A percentile compares a stretch with the other conserved stretches of the same genome.
These are phyloP conservation scores for Caenorhabditis brenneri DNA, from an alignment of 1,140 invertebrate species.

Conservation along the genomic window DNA sequence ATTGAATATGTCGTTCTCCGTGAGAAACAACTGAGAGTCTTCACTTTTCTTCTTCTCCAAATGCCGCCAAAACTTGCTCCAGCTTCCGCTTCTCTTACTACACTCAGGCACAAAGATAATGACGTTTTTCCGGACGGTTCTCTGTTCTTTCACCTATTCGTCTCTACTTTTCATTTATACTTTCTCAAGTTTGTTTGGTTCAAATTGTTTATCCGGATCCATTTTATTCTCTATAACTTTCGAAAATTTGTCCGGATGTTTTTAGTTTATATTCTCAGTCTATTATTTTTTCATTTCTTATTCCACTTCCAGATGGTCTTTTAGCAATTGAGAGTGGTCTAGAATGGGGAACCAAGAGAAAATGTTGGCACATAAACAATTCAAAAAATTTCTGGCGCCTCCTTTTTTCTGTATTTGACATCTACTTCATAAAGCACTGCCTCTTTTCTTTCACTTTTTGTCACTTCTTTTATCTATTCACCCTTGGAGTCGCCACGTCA, in stretches of 20 bases:
- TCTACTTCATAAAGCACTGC: not conserved
- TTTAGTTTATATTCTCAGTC: not conserved
- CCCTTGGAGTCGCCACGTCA: not conserved
- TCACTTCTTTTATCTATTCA: not conserved
- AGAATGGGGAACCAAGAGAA: not conserved
- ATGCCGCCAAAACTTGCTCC: not conserved
- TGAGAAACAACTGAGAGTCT: conserved; percentile 3
- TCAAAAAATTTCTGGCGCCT: not conserved
- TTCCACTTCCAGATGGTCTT: conserved; percentile 10
- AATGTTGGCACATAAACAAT: not conserved
- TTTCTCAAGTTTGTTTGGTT: not conserved
- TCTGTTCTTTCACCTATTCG: not conserved
- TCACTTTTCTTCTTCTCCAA: not conserved
- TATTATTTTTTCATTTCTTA: not conserved
- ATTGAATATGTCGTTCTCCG: not conserved
- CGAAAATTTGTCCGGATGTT: not conserved
- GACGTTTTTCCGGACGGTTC: conserved; percentile 29
- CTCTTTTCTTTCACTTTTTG: not conserved
- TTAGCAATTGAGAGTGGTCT: not conserved
- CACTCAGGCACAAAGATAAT: not conserved
- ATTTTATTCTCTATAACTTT: not conserved
- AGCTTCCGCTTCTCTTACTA: conserved; percentile 5
- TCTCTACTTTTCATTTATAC: not conserved
- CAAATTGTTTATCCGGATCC: not conserved
- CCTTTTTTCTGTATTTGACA: conserved; percentile 2